These are phyloP conservation scores for Drosophila pandora DNA, from an alignment of 1,140 invertebrate genomes.

Conservation along the genomic window DNA sequence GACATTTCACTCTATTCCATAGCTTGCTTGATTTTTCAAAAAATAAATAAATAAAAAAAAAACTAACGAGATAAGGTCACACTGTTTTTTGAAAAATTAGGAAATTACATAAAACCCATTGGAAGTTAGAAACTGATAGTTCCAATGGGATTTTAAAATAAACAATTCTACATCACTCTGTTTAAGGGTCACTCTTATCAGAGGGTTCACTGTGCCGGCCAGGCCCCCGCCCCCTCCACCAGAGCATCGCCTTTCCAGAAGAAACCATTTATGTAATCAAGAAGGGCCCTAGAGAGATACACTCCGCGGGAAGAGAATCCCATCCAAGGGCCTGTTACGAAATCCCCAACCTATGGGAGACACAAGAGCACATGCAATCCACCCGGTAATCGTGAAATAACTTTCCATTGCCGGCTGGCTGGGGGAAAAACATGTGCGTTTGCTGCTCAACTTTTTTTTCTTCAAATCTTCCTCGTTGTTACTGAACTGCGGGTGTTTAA, in stretches of 20 bases:
- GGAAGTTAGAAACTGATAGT: background rate
- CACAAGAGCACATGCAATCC: slow-evolving; percentile 31
- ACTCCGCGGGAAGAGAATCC: background rate
- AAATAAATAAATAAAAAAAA: background rate
- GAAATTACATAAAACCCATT: background rate
- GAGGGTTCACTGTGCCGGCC: slow-evolving; percentile 4
- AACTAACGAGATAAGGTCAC: background rate
- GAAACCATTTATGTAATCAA: slow-evolving; percentile 71
- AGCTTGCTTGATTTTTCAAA: background rate
- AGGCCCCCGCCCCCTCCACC: slow-evolving; percentile 2
- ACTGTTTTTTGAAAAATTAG: too few species aligned
- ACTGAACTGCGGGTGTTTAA: background rate
- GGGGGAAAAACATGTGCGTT: slow-evolving; percentile 61
- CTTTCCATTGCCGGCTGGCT: slow-evolving; percentile 22
- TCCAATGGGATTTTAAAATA: background rate
- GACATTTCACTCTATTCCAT: background rate
- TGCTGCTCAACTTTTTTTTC: background rate
- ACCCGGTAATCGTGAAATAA: slow-evolving; percentile 47
- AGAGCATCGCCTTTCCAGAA: slow-evolving; percentile 57
- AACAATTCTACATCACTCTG: background rate
- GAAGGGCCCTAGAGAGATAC: slow-evolving; percentile 9
- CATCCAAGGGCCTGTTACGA: slow-evolving; percentile 39
- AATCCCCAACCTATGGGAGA: slow-evolving; percentile 16
- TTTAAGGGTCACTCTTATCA: background rate
- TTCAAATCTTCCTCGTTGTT: slow-evolving; percentile 15